A percentile compares a stretch with the other conserved stretches of the same genome.
Conservation (phyloP, 2,888 invertebrate species). For the Halictus ligatus region DNA sequence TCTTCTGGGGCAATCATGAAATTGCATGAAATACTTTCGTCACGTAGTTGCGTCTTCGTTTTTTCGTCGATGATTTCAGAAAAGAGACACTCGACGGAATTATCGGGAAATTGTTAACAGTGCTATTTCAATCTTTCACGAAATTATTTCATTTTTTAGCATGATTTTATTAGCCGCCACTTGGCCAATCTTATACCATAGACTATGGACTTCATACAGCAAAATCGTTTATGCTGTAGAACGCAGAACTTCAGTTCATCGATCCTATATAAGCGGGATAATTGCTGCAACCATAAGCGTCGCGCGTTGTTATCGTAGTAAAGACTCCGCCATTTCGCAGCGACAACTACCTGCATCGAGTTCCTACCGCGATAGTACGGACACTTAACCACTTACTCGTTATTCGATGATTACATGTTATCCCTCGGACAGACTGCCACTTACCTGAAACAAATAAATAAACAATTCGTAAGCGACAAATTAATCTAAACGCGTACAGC, state of each 20-base stretch:
- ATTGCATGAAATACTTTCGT: background rate
- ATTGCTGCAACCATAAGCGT: background rate
- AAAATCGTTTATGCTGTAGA: background rate
- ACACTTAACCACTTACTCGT: slow-evolving; percentile 54
- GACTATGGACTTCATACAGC: background rate
- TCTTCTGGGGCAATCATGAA: background rate
- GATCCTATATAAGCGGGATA: slow-evolving; percentile 19
- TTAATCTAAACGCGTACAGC: background rate
- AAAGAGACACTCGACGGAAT: too few relatives aligned
- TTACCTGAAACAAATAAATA: slow-evolving; percentile 65
- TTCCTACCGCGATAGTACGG: background rate
- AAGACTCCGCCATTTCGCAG: background rate
- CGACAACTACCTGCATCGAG: background rate
- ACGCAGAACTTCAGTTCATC: slow-evolving; percentile 15
- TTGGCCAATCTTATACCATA: too few relatives aligned
- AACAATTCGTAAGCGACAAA: background rate
- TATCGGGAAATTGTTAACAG: too few relatives aligned
- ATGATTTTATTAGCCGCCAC: background rate
- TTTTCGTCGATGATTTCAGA: background rate
- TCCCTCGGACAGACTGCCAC: slow-evolving; percentile 20
- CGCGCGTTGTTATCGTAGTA: background rate
- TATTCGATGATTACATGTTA: background rate
- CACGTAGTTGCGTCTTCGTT: background rate
- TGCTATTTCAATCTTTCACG: too few relatives aligned
- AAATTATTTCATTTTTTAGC: too few relatives aligned